phyloP scores from a whole-genome alignment of 2,888 invertebrate genomes.

The Malthinus flaveolus region DNA sequence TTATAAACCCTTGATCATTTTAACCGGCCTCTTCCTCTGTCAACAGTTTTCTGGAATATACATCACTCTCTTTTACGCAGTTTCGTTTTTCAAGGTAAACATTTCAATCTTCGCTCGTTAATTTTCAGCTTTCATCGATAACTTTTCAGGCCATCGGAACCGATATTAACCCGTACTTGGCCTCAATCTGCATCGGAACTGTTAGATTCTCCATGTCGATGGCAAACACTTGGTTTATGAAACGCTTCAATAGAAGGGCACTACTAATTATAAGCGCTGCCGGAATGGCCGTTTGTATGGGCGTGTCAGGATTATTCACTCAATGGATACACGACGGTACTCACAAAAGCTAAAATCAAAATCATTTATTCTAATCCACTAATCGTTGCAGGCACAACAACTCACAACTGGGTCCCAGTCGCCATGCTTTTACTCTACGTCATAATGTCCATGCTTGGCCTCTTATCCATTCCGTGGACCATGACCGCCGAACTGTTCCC shows the following conservation, averaged over 20 bases:
- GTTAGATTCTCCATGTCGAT: slow-evolving; percentile 62
- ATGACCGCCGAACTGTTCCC: slow-evolving; percentile 68
- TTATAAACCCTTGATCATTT: slow-evolving; percentile 61
- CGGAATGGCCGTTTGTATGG: slow-evolving; percentile 62
- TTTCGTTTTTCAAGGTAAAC: slow-evolving; percentile 60
- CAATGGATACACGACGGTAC: slow-evolving; percentile 55
- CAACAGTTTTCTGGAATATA: slow-evolving; percentile 66
- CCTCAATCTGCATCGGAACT: slow-evolving; percentile 61
- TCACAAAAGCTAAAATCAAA: slow-evolving; percentile 3
- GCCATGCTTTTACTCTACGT: slow-evolving; percentile 60
- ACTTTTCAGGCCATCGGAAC: slow-evolving; percentile 56
- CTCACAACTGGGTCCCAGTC: slow-evolving; percentile 57
- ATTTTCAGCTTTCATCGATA: background rate
- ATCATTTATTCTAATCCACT: no score
- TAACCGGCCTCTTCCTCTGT: slow-evolving; percentile 60
- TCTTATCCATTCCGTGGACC: slow-evolving; percentile 67
- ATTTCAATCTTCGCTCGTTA: background rate
- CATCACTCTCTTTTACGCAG: slow-evolving; percentile 64
- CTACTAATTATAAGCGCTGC: slow-evolving; percentile 58
- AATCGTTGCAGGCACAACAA: slow-evolving; percentile 40
- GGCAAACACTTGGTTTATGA: slow-evolving; percentile 60
- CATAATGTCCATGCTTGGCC: slow-evolving; percentile 62
- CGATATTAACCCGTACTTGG: slow-evolving; percentile 57
- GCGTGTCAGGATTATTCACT: slow-evolving; percentile 60
- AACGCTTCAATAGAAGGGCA: slow-evolving; percentile 58